These are phyloP conservation scores for Drosophila incognita DNA, from an alignment of 2,888 invertebrate species.

Conservation along the genomic window DNA sequence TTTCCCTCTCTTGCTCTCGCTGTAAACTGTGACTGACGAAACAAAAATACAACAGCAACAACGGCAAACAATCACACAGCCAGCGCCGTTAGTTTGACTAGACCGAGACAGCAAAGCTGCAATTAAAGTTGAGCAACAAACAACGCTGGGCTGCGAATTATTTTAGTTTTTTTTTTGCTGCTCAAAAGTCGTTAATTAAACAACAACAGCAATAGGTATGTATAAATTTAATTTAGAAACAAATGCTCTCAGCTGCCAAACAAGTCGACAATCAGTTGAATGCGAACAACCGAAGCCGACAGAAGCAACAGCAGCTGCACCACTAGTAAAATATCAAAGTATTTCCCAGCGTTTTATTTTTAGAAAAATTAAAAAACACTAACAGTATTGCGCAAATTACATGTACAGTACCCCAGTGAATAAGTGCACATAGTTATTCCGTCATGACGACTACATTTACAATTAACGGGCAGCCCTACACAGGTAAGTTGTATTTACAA, in stretches of 20 bases:
- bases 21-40: background rate
- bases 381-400: background rate
- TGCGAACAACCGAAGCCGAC: conserved; percentile 29
- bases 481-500: conserved; percentile 55
- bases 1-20: background rate
- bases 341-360: conserved; percentile 24
- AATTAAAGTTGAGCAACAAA: conserved; percentile 43
- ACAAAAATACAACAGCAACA: background rate
- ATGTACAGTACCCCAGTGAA: background rate
- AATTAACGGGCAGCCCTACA: conserved; percentile 73
- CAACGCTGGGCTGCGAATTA: background rate
- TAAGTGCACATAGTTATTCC: conserved; percentile 4
- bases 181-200: conserved; percentile 31
- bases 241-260: conserved; percentile 25
- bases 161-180: conserved; percentile 3
- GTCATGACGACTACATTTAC: conserved; percentile 72
- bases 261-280: conserved; percentile 51
- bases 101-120: conserved; percentile 5
- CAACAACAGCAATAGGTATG: conserved; percentile 12
- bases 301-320: conserved; percentile 31
- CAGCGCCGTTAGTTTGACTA: conserved; percentile 16
- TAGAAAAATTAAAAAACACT: conserved; percentile 7
- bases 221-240: conserved; percentile 1
- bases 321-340: conserved; percentile 20
- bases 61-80: conserved; percentile 1